A percentile compares a stretch with the other conserved stretches of the same genome.
These are phyloP conservation scores for Dusona sp. DNA, from an alignment of 2,888 invertebrate genomes.

Conservation along the genomic window DNA sequence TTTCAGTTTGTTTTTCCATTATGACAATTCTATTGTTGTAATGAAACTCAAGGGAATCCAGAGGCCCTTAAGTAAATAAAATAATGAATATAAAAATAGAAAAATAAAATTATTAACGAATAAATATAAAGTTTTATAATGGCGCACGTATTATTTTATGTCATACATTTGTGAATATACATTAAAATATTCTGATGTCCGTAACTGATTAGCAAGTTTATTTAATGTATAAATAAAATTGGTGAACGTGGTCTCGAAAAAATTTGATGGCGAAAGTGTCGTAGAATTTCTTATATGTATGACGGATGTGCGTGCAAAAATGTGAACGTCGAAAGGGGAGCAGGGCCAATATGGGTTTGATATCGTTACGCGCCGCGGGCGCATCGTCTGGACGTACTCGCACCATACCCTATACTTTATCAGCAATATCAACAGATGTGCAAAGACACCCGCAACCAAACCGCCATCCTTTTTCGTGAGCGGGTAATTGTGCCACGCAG, in stretches of 20 bases:
- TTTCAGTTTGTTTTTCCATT: too few species aligned
- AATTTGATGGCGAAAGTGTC: neutral
- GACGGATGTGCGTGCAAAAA: slow-evolving; percentile 61
- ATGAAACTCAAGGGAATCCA: too few species aligned
- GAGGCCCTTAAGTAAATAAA: too few species aligned
- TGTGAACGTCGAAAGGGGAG: slow-evolving; percentile 21
- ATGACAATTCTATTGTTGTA: too few species aligned
- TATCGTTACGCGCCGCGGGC: slow-evolving; percentile 57
- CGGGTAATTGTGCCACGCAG: slow-evolving; percentile 71
- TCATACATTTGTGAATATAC: too few species aligned
- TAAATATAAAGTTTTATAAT: too few species aligned
- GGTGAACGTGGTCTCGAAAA: neutral
- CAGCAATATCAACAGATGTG: slow-evolving; percentile 74
- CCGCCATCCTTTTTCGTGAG: slow-evolving; percentile 30
- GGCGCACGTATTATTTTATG: too few species aligned
- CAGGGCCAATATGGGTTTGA: slow-evolving; percentile 53
- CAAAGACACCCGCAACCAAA: slow-evolving; percentile 33
- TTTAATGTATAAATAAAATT: neutral
- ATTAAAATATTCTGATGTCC: neutral
- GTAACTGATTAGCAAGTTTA: neutral
- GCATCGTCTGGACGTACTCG: slow-evolving; percentile 26
- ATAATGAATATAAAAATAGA: too few species aligned
- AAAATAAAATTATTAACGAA: too few species aligned
- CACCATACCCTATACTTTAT: slow-evolving; percentile 62
- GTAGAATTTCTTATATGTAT: neutral